These are phyloP conservation scores for Sylvia atricapilla DNA, from an alignment of 2,113 vertebrate species.

Conservation along the genomic window DNA sequence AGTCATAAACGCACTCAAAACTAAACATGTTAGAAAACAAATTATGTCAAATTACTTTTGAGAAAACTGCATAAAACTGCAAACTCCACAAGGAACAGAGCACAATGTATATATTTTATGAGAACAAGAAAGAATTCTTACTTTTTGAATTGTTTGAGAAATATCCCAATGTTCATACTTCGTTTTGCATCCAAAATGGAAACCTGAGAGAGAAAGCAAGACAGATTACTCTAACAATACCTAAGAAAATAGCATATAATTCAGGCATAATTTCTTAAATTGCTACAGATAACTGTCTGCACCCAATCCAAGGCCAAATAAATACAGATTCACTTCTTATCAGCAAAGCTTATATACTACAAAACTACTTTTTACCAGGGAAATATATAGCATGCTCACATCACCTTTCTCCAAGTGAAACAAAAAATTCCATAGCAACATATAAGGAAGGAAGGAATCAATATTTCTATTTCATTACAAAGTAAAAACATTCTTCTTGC, in stretches of 20 bases:
- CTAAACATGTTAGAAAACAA: neutral
- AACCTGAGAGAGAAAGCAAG: constrained; percentile 74
- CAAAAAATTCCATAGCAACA: neutral
- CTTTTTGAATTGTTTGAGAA: constrained; percentile 98
- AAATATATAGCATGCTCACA: neutral
- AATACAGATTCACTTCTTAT: neutral
- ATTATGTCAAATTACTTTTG: neutral
- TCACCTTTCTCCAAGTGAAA: neutral
- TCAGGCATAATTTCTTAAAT: neutral
- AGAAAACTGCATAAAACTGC: neutral
- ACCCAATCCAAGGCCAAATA: neutral
- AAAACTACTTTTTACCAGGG: neutral
- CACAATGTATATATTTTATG: neutral
- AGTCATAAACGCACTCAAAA: neutral
- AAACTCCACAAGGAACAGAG: neutral
- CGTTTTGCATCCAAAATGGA: constrained; percentile 94
- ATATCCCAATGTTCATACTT: constrained; percentile 96
- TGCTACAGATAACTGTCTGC: neutral
- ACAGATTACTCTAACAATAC: neutral
- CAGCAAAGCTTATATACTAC: neutral
- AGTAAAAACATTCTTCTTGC: neutral
- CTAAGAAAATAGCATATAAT: neutral
- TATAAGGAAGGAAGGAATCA: neutral
- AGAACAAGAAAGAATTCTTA: constrained; percentile 70
- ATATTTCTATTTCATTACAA: neutral